Evolutionary conservation across 2,113 vertebrate species (phyloP).

Genomic region (Mus spicilegus): DNA sequence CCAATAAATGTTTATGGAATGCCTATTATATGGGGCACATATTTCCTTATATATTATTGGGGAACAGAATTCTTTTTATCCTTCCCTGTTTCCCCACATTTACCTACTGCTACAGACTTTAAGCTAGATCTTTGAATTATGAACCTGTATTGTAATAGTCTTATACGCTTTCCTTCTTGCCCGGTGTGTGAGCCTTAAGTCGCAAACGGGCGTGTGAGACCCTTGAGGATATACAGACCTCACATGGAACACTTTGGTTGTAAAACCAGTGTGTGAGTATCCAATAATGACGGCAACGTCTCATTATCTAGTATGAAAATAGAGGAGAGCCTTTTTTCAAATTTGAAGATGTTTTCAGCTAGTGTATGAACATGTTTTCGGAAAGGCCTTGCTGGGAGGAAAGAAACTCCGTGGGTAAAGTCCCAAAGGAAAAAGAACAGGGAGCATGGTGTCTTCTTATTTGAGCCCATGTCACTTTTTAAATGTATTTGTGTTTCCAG

Average conservation of each 20-base stretch:
- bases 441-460: not conserved
- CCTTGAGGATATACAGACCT: slow-evolving; percentile 27
- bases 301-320: slow-evolving; percentile 21
- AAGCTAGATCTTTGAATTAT: slow-evolving; percentile 41
- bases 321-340: slow-evolving; percentile 52
- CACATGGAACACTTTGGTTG: not conserved
- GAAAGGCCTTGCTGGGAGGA: not conserved
- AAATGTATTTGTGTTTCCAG: not conserved
- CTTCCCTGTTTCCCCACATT: slow-evolving; percentile 23
- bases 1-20: not conserved
- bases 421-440: slow-evolving; percentile 25
- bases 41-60: not conserved
- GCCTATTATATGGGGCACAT: slow-evolving; percentile 23
- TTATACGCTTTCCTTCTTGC: slow-evolving; percentile 36
- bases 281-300: not conserved
- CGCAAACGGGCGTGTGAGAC: not conserved
- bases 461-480: not conserved
- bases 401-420: not conserved
- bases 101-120: slow-evolving; percentile 56
- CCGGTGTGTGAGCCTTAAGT: not conserved
- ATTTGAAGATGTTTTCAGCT: slow-evolving; percentile 48
- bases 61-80: slow-evolving; percentile 30
- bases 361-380: slow-evolving; percentile 28
- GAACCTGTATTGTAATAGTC: not conserved
- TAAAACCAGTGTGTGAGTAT: slow-evolving; percentile 30